Percentiles rank a stretch among this genome's conserved stretches.
phyloP scores from a whole-genome alignment of 2,888 invertebrate species.

The Campoplex capitator region DNA sequence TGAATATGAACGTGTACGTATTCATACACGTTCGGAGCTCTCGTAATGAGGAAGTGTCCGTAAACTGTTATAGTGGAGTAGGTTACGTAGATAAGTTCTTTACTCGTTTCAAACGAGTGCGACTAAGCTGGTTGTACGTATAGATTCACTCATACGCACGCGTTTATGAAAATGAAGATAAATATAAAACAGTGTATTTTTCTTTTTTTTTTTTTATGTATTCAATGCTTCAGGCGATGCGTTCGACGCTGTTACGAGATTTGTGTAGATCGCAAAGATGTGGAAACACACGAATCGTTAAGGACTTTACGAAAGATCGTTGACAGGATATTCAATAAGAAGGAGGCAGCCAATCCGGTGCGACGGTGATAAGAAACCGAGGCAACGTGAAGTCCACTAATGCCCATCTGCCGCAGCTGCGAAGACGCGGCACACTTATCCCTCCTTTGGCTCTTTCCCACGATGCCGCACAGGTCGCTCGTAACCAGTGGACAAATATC shows the following conservation, averaged over 20 bases:
- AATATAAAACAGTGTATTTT: not conserved
- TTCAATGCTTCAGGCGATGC: not conserved
- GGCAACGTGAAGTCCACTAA: not conserved
- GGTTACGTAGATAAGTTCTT: conserved; percentile 81
- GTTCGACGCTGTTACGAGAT: not conserved
- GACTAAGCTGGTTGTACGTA: conserved; percentile 22
- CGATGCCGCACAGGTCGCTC: not conserved
- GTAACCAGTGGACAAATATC: not conserved
- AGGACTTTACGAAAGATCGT: not conserved
- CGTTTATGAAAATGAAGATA: not conserved
- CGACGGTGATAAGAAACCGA: not conserved
- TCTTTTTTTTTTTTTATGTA: not conserved
- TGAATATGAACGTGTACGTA: conserved; percentile 24
- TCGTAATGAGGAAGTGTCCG: conserved; percentile 81
- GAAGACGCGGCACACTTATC: too few relatives aligned
- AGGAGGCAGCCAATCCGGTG: not conserved
- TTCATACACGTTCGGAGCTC: conserved; percentile 58
- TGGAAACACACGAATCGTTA: not conserved
- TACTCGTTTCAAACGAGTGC: conserved; percentile 60
- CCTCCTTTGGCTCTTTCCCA: too few relatives aligned
- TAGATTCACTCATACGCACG: not conserved
- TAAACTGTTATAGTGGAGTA: conserved; percentile 82
- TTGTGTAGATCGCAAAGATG: not conserved
- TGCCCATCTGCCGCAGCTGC: too few relatives aligned
- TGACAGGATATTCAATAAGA: not conserved